A percentile compares a stretch with the other conserved stretches of the same genome.
These are phyloP conservation scores for Erynnis tages DNA, from an alignment of 2,888 invertebrate species.

Conservation along the genomic window DNA sequence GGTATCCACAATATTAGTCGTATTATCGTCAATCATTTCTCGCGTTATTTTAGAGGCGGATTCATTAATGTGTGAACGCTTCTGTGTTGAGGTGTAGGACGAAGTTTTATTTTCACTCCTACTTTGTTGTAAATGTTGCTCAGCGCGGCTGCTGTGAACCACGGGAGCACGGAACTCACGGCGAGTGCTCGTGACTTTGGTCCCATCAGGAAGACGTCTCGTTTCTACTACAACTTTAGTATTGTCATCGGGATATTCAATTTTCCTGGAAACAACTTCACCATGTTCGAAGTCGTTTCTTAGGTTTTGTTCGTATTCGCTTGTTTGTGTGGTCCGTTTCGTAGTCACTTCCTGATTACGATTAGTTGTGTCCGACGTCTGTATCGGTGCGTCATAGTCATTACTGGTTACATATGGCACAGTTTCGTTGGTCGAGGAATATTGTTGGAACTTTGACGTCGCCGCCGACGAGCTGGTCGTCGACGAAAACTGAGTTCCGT, in stretches of 20 bases:
- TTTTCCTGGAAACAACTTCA: conserved; percentile 79
- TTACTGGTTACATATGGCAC: conserved; percentile 58
- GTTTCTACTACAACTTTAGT: conserved; percentile 86
- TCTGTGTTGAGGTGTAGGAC: conserved; percentile 48
- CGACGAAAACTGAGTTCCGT: conserved; percentile 61
- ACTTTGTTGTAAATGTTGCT: conserved; percentile 53
- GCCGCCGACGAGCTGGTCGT: conserved; percentile 61
- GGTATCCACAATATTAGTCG: conserved; percentile 57
- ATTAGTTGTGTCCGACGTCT: conserved; percentile 46
- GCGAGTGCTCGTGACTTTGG: conserved; percentile 85
- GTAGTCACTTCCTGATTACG: conserved; percentile 48
- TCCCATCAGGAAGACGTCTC: conserved; percentile 84
- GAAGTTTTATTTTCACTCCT: conserved; percentile 54
- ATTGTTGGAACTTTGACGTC: conserved; percentile 60
- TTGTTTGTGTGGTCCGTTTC: conserved; percentile 43
- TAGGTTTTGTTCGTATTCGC: conserved; percentile 47
- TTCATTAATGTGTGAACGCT: conserved; percentile 50
- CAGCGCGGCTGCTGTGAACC: conserved; percentile 56
- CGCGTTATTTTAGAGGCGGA: conserved; percentile 49
- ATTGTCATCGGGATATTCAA: conserved; percentile 84
- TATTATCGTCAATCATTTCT: conserved; percentile 44
- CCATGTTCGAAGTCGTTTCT: conserved; percentile 55
- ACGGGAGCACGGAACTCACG: conserved; percentile 81
- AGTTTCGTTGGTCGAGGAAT: conserved; percentile 59
- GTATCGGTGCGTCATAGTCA: conserved; percentile 48